Evolutionary conservation across 2,113 vertebrate genomes (phyloP), one percentile per base, ranked within the genome.

Genomic region (Semnopithecus entellus): DNA sequence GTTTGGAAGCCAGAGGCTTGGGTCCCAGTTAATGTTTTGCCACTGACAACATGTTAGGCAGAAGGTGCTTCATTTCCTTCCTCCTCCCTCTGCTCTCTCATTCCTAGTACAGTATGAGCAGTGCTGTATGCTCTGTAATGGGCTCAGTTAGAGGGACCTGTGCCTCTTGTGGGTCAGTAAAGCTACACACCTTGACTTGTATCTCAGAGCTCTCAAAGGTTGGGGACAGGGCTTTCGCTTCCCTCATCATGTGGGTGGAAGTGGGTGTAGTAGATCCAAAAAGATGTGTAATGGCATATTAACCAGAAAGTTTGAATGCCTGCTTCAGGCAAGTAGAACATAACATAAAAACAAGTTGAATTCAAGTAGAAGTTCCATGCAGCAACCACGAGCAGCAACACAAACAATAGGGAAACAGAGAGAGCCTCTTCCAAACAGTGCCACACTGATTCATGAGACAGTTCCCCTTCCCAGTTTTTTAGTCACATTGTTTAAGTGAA

Each of bases 1-100:
- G 40, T 40, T 45, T 11, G 0, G 52, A 90, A 96, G 73, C 55
- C 79, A 52, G 35, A 59, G 40, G 40, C 48, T 43, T 87, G 64
- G 61, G 40, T 64, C 40, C 13, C 57, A 87, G 91, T 73, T 68
- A 50, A 38, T 43, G 20, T 90, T 97, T 95, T 22, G 22, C 48
- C 35, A 22, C 45, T 88, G 86, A 73, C 11, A 1, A 72, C 8
- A 2, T 45, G 59, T 68, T 78, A 11, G 1, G 10, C 61, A 80
- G 66, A 72, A 35, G 59, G 18, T 13, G 23, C 16, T n/a, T 68
- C 1, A 2, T 11, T 23, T 14, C 10, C 40, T 66, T 25, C 6
- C 6, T 2, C 3, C 30, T 40, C 16, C 9, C 48, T 66, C 50
- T 20, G 30, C 32, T 38, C 3, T 43, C 14, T 18, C 40, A n/a